Conservation (phyloP, 1,140 invertebrate species). For the Apis dorsata region DNA sequence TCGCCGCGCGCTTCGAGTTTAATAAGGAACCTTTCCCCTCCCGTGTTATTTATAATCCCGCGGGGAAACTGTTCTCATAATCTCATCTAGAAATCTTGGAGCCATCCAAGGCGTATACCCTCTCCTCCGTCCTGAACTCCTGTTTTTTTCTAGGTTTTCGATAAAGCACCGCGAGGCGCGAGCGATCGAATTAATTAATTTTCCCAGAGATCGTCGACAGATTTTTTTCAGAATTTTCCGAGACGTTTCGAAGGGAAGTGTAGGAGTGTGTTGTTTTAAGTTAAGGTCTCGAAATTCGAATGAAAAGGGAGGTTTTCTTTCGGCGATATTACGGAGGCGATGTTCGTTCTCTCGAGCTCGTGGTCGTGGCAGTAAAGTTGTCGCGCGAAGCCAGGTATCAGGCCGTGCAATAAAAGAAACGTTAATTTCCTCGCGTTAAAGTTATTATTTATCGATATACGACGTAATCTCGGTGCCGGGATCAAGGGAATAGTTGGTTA, state of each 20-base stretch:
- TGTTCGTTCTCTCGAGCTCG: not conserved
- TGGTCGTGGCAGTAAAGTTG: not conserved
- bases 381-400: constrained; percentile 15
- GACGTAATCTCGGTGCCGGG: constrained; percentile 64
- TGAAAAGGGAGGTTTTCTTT: no score
- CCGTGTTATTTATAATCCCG: constrained; percentile 61
- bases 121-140: not conserved
- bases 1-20: constrained; percentile 36
- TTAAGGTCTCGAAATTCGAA: no score
- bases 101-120: not conserved
- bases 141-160: not conserved
- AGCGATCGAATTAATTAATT: no score
- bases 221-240: no score
- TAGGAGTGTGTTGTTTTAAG: no score
- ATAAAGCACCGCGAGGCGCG: no score
- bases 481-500: constrained; percentile 53
- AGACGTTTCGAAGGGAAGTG: no score
- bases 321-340: no score
- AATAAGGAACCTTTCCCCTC: constrained; percentile 48
- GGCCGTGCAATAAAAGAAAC: constrained; percentile 33
- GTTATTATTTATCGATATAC: constrained; percentile 71
- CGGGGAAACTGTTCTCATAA: constrained; percentile 55
- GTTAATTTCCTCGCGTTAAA: constrained; percentile 48
- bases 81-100: constrained; percentile 59
- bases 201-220: no score